These are phyloP conservation scores for Chlorops oryzae DNA, from an alignment of 1,140 invertebrate genomes.

Conservation along the genomic window DNA sequence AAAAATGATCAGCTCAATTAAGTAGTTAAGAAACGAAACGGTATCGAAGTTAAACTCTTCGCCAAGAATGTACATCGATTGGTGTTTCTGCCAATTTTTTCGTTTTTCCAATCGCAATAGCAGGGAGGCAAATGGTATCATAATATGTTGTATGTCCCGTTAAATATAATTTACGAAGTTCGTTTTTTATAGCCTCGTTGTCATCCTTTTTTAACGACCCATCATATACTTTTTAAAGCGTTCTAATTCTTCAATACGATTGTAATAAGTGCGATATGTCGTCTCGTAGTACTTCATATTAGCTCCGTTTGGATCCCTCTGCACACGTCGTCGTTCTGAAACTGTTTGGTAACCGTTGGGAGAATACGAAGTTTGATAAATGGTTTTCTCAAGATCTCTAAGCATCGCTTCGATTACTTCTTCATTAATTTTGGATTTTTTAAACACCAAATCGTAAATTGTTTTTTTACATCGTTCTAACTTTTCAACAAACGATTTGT, in stretches of 20 bases:
- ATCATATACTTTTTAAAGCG: constrained; percentile 8
- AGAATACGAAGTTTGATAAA: constrained; percentile 10
- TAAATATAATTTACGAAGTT: constrained; percentile 6
- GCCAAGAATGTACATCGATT: constrained; percentile 16
- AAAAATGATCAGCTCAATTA: background rate
- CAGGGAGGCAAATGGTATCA: constrained; percentile 8
- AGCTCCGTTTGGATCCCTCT: background rate
- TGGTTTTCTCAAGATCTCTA: constrained; percentile 8
- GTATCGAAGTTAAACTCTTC: background rate
- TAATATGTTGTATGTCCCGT: constrained; percentile 12
- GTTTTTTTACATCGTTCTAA: constrained; percentile 12
- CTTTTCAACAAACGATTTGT: constrained; percentile 11
- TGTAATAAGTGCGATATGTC: constrained; percentile 13
- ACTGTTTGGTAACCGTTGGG: constrained; percentile 8
- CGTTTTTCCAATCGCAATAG: background rate
- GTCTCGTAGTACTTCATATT: constrained; percentile 13
- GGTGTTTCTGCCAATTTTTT: background rate
- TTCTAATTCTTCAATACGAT: constrained; percentile 12
- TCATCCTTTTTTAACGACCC: background rate
- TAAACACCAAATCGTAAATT: constrained; percentile 11
- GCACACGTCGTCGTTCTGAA: background rate
- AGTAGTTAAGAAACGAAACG: background rate
- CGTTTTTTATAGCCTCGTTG: constrained; percentile 1
- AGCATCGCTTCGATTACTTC: constrained; percentile 10
- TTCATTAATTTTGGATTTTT: background rate